phyloP scores from a whole-genome alignment of 2,888 invertebrate species.

The Cremastinae sp. region DNA sequence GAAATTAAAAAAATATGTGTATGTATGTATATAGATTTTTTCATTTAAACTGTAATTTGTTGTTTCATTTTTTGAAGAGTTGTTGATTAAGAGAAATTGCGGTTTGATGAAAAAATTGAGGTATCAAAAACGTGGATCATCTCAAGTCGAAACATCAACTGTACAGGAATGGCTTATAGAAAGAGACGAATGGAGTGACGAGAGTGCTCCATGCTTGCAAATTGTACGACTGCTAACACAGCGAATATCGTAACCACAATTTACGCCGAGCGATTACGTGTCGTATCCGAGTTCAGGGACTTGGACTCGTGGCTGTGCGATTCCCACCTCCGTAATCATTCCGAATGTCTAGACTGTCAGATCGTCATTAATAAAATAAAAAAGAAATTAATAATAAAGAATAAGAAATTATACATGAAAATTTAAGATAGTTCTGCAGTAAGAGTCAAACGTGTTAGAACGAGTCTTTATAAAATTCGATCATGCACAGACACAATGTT shows the following conservation, averaged over 20 bases:
- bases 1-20: too few relatives aligned
- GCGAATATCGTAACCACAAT: slow-evolving; percentile 44
- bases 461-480: too few relatives aligned
- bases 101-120: too few relatives aligned
- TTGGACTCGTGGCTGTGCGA: slow-evolving; percentile 33
- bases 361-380: slow-evolving; percentile 5
- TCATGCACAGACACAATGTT: too few relatives aligned
- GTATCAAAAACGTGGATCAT: too few relatives aligned
- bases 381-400: slow-evolving; percentile 11
- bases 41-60: too few relatives aligned
- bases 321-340: slow-evolving; percentile 23
- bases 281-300: slow-evolving; percentile 36
- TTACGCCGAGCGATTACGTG: slow-evolving; percentile 36
- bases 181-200: background rate
- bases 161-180: background rate
- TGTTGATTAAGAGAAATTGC: too few relatives aligned
- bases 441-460: too few relatives aligned
- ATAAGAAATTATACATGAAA: too few relatives aligned
- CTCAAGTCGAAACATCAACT: background rate
- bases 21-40: too few relatives aligned
- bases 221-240: slow-evolving; percentile 22
- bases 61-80: too few relatives aligned
- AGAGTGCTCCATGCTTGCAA: background rate
- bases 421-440: too few relatives aligned
- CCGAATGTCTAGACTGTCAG: slow-evolving; percentile 30